Conservation (phyloP, 2,113 vertebrate genomes). For the Mola mola region DNA sequence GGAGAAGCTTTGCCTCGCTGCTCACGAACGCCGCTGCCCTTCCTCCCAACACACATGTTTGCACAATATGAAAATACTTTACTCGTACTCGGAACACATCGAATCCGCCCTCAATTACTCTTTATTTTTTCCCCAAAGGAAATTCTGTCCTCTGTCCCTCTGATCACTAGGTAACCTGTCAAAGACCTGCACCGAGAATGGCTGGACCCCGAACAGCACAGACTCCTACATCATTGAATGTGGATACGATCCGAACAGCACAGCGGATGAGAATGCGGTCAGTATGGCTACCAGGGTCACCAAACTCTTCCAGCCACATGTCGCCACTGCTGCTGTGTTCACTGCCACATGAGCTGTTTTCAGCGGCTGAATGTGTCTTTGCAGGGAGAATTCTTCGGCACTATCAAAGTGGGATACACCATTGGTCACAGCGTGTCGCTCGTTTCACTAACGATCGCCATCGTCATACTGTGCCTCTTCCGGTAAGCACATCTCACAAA, state of each 20-base stretch:
- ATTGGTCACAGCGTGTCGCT: conserved; percentile 92
- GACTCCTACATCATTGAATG: conserved; percentile 83
- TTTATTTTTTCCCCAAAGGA: background rate
- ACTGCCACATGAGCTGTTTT: conserved; percentile 7
- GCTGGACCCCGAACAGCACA: conserved; percentile 85
- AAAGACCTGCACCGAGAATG: conserved; percentile 86
- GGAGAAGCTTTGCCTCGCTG: conserved; percentile 14
- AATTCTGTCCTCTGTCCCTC: conserved; percentile 16
- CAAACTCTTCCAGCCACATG: background rate
- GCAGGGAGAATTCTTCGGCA: conserved; percentile 82
- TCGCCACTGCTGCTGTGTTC: background rate
- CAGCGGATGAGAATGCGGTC: conserved; percentile 70
- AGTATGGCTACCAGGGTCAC: conserved; percentile 67
- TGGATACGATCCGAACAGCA: conserved; percentile 83
- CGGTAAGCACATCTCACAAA: conserved; percentile 53
- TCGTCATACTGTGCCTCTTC: conserved; percentile 84
- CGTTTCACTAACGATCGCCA: conserved; percentile 86
- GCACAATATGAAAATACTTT: background rate
- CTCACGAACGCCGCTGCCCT: background rate
- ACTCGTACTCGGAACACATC: background rate
- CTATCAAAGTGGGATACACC: conserved; percentile 93
- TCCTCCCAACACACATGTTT: background rate
- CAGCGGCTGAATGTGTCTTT: conserved; percentile 13
- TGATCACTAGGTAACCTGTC: conserved; percentile 87
- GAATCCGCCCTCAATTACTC: background rate